Conservation (phyloP, 2,797 vertebrate species). For the Neoniphon sammara region DNA sequence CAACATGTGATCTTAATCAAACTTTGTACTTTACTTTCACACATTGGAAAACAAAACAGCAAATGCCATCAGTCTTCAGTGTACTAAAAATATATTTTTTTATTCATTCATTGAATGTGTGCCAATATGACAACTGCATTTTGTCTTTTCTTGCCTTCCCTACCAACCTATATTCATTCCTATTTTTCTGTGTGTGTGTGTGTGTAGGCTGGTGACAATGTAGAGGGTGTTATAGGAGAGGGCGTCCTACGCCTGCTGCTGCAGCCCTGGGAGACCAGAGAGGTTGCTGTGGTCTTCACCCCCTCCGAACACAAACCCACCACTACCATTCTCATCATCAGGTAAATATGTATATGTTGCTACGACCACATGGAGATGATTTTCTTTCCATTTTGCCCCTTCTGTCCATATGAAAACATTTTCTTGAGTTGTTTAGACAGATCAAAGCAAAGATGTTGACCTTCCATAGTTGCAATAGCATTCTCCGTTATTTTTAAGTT, state of each 20-base stretch:
- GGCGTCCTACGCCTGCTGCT: conserved; percentile 84
- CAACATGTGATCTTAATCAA: neutral
- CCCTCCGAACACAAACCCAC: conserved; percentile 91
- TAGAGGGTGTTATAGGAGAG: conserved; percentile 22
- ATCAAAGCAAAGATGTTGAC: too few relatives aligned
- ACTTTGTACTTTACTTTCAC: neutral
- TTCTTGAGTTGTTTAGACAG: too few relatives aligned
- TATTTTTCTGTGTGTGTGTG: conserved; percentile 9
- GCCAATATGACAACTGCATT: neutral
- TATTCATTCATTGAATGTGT: neutral
- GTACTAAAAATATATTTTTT: neutral
- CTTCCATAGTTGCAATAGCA: too few relatives aligned
- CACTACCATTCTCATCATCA: conserved; percentile 92
- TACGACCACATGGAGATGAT: neutral
- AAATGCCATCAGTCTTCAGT: neutral
- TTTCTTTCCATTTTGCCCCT: too few relatives aligned
- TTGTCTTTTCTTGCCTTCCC: neutral
- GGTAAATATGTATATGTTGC: conserved; percentile 75
- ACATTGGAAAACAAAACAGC: neutral
- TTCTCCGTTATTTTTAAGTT: too few relatives aligned
- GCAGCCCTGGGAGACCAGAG: conserved; percentile 89
- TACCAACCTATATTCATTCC: neutral
- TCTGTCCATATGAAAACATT: too few relatives aligned
- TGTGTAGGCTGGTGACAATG: conserved; percentile 49
- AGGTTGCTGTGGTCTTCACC: conserved; percentile 89